Conservation (phyloP, 2,797 vertebrate species). For the Labeo calbasu region DNA sequence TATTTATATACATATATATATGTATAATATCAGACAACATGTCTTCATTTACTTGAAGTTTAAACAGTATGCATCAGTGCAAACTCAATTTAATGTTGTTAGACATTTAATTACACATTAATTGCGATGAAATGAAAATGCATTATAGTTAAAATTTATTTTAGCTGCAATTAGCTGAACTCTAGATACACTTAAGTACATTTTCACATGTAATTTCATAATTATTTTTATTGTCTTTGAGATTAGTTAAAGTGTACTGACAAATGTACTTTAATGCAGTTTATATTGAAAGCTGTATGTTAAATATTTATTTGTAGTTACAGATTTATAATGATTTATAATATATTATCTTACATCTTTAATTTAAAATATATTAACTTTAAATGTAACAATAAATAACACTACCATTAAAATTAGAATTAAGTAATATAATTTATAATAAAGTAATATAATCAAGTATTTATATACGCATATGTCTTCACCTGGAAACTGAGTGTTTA, state of each 20-base stretch:
- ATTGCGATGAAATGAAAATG: neutral
- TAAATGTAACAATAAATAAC: too few species aligned
- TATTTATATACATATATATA: slow-evolving; percentile 11
- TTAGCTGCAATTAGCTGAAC: neutral
- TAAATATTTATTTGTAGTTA: neutral
- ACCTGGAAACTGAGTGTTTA: too few species aligned
- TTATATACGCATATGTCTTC: too few species aligned
- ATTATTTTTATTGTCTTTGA: neutral
- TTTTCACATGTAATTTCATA: neutral
- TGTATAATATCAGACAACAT: neutral
- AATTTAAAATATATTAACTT: neutral
- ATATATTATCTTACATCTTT: too few species aligned
- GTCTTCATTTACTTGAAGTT: neutral
- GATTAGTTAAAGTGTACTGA: neutral
- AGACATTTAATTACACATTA: neutral
- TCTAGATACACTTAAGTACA: neutral
- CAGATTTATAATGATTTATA: neutral
- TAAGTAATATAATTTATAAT: too few species aligned
- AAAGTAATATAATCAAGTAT: too few species aligned
- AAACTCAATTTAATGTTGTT: neutral
- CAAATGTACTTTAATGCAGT: neutral
- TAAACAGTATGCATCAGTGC: neutral
- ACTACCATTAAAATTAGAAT: too few species aligned
- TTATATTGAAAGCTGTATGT: neutral
- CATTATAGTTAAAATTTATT: neutral